These are phyloP conservation scores for Triplophysa tibetana DNA, from an alignment of 2,113 vertebrate species.

Conservation along the genomic window DNA sequence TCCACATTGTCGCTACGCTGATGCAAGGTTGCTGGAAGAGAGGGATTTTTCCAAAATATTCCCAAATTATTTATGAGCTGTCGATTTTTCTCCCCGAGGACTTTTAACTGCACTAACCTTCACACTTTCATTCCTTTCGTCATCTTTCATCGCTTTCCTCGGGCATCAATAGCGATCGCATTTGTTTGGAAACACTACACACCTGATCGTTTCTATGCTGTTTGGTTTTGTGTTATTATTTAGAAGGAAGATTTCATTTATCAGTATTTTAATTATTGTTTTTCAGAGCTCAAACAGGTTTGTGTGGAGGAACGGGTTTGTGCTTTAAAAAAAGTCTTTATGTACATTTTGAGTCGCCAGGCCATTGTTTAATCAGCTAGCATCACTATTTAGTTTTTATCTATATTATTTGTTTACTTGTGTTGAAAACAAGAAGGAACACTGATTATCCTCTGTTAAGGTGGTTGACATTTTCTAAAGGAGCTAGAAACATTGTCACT, in stretches of 20 bases:
- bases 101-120: slow-evolving; percentile 45
- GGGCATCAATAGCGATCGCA: slow-evolving; percentile 24
- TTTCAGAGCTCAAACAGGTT: slow-evolving; percentile 54
- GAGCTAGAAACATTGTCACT: slow-evolving; percentile 27
- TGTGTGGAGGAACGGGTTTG: slow-evolving; percentile 15
- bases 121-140: slow-evolving; percentile 46
- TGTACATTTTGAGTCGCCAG: slow-evolving; percentile 47
- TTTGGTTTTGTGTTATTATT: slow-evolving; percentile 28
- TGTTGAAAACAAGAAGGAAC: slow-evolving; percentile 11
- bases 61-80: slow-evolving; percentile 45
- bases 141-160: background rate
- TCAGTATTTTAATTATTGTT: slow-evolving; percentile 60
- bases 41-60: slow-evolving; percentile 27
- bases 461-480: slow-evolving; percentile 33
- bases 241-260: slow-evolving; percentile 45
- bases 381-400: slow-evolving; percentile 45
- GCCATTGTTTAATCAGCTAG: slow-evolving; percentile 47
- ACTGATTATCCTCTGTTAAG: slow-evolving; percentile 40
- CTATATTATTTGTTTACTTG: slow-evolving; percentile 59
- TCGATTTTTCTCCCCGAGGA: slow-evolving; percentile 17
- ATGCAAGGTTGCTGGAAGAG: slow-evolving; percentile 33
- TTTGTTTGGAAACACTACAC: slow-evolving; percentile 15
- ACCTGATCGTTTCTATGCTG: slow-evolving; percentile 7
- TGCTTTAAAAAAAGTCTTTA: slow-evolving; percentile 48
- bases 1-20: background rate